These are phyloP conservation scores for Siniperca obscura DNA, from an alignment of 2,797 vertebrate genomes.

Conservation along the genomic window DNA sequence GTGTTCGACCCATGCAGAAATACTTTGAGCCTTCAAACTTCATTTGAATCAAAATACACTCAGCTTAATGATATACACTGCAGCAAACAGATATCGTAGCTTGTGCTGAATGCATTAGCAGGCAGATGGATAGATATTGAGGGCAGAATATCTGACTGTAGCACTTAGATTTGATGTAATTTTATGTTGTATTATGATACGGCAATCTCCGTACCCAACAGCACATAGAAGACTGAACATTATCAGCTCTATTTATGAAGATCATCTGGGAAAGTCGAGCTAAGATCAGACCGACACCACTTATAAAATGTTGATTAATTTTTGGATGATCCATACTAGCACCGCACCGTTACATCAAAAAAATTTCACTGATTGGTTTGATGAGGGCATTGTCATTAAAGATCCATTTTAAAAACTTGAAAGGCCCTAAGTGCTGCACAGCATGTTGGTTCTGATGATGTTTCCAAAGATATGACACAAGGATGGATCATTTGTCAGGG, in stretches of 20 bases:
- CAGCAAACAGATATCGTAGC: constrained; percentile 4
- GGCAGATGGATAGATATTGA: constrained; percentile 4
- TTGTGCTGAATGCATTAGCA: constrained; percentile 9
- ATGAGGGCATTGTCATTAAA: constrained; percentile 15
- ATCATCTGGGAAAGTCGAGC: constrained; percentile 26
- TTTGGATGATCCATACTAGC: constrained; percentile 14
- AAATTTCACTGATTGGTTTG: constrained; percentile 12
- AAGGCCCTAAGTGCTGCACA: constrained; percentile 28
- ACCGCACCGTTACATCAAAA: background rate
- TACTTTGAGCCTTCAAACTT: constrained; percentile 49
- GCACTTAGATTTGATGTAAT: constrained; percentile 3
- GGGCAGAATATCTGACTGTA: constrained; percentile 17
- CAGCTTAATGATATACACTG: constrained; percentile 27
- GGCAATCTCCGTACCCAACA: background rate
- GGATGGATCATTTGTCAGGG: constrained; percentile 22
- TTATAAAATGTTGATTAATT: constrained; percentile 35
- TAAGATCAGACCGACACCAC: background rate
- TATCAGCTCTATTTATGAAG: constrained; percentile 32
- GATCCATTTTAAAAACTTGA: constrained; percentile 26
- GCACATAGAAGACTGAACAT: constrained; percentile 24
- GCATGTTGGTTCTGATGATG: constrained; percentile 23
- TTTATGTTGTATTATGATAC: constrained; percentile 4
- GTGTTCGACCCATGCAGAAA: constrained; percentile 29
- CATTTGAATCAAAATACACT: constrained; percentile 53
- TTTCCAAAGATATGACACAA: background rate